Evolutionary conservation across 2,113 vertebrate species (phyloP).

Genomic region (Tragulus kanchil): DNA sequence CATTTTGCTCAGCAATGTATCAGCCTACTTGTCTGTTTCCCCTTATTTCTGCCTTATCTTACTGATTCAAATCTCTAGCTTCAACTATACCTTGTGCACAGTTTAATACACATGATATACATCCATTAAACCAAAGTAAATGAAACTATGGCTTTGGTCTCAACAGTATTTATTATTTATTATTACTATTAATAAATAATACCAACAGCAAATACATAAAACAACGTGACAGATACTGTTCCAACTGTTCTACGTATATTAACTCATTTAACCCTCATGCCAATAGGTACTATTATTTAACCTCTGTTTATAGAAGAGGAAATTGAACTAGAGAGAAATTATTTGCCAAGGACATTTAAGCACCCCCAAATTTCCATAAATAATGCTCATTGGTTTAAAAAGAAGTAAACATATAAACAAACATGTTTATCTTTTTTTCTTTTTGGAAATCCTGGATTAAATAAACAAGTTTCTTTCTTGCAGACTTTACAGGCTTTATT

Average conservation of each 20-base stretch:
- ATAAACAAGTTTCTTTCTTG: neutral
- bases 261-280: constrained; percentile 6
- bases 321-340: constrained; percentile 2
- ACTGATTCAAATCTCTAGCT: neutral
- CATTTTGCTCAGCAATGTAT: neutral
- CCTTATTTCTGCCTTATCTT: constrained; percentile 9
- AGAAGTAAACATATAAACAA: constrained; percentile 13
- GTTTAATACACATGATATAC: neutral
- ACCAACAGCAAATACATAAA: neutral
- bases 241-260: neutral
- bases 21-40: neutral
- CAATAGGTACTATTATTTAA: neutral
- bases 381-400: neutral
- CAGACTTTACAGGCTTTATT: neutral
- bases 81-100: neutral
- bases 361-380: neutral
- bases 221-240: neutral
- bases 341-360: neutral
- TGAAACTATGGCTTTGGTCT: neutral
- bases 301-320: neutral
- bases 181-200: constrained; percentile 46
- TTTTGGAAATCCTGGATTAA: neutral
- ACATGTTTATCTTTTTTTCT: neutral
- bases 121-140: constrained; percentile 23
- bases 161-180: neutral